A percentile compares a stretch with the other conserved stretches of the same genome.
Conservation (phyloP, 2,888 invertebrate genomes). For the Eurytoma adleriae region DNA sequence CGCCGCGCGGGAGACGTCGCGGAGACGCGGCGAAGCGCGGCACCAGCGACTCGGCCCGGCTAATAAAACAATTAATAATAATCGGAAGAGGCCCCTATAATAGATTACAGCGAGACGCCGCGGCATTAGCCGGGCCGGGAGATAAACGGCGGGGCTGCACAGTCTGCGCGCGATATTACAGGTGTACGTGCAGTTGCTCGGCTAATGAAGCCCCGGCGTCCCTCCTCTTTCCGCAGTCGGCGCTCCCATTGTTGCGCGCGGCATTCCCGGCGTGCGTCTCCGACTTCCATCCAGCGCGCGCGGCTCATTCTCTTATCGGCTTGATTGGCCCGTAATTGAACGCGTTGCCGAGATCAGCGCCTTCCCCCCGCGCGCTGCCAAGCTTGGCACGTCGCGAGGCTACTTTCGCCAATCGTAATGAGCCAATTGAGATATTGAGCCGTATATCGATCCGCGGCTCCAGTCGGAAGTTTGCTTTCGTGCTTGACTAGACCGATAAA, state of each 20-base stretch:
- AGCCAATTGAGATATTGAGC: constrained; percentile 15
- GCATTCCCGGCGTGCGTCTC: neutral
- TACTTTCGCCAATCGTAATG: no score
- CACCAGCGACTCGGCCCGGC: no score
- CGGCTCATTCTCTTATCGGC: constrained; percentile 46
- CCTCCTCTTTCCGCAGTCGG: neutral
- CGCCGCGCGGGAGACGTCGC: no score
- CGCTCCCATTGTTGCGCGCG: neutral
- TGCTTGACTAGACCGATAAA: neutral
- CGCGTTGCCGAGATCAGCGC: constrained; percentile 6
- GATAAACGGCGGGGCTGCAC: neutral
- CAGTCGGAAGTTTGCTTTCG: neutral
- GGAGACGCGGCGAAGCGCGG: no score
- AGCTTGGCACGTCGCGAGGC: neutral
- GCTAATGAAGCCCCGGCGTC: neutral
- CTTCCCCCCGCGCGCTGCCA: neutral
- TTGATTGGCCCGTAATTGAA: constrained; percentile 35
- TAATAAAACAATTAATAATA: neutral
- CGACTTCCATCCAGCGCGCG: neutral
- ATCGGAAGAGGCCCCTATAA: neutral
- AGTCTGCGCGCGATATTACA: neutral
- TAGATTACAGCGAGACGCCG: no score
- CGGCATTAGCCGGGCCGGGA: no score
- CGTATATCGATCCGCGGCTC: neutral
- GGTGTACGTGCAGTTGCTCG: neutral